A percentile compares a stretch with the other conserved stretches of the same genome.
Conservation (phyloP, 1,140 invertebrate genomes). For the Antheraea mylitta region DNA sequence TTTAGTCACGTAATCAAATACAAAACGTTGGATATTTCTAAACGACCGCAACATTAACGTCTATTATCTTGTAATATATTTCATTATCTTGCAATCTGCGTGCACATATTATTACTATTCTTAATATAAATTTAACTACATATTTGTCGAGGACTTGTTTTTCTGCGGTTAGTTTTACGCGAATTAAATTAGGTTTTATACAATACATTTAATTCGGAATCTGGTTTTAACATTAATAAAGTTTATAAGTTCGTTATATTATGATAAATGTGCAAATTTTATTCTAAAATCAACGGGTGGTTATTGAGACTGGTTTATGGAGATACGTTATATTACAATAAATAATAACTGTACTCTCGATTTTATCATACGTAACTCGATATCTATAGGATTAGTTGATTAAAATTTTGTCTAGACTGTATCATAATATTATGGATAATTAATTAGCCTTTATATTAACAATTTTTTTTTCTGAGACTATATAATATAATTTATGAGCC, state of each 20-base stretch:
- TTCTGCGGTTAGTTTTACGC: conserved; percentile 7
- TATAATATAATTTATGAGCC: too few relatives aligned
- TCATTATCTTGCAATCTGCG: conserved; percentile 9
- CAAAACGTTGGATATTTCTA: conserved; percentile 13
- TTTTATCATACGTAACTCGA: neutral
- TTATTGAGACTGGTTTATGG: neutral
- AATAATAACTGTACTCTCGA: neutral
- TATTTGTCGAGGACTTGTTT: conserved; percentile 4
- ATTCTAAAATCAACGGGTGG: neutral
- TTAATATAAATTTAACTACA: conserved; percentile 28
- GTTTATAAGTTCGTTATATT: neutral
- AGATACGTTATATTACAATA: neutral
- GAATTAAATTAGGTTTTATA: neutral
- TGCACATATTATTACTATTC: conserved; percentile 9
- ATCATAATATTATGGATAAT: too few relatives aligned
- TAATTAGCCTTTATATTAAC: too few relatives aligned
- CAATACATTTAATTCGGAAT: neutral
- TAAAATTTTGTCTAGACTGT: too few relatives aligned
- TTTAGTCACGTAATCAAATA: conserved; percentile 14
- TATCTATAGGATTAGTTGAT: neutral
- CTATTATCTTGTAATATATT: conserved; percentile 10
- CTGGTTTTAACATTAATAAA: neutral
- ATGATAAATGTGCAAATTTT: neutral
- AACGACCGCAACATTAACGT: conserved; percentile 8
- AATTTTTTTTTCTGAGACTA: too few relatives aligned